Conservation (phyloP, 2,888 invertebrate species). For the Lepidochrysops patricia region DNA sequence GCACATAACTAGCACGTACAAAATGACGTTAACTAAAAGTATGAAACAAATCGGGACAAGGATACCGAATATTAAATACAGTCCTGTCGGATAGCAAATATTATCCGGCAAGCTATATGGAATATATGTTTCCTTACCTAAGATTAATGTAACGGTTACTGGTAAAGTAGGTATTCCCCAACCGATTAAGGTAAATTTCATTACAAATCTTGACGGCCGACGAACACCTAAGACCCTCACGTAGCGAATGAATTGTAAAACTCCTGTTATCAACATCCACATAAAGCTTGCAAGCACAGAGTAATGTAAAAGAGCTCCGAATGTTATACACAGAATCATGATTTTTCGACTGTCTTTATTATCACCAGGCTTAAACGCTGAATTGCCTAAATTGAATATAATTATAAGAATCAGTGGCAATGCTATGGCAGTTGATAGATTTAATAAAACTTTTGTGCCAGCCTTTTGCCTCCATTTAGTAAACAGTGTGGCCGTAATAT, state of each 20-base stretch:
- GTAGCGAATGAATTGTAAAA: conserved; percentile 79
- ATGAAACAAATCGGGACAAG: conserved; percentile 70
- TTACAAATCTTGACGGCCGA: conserved; percentile 75
- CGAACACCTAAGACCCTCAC: conserved; percentile 77
- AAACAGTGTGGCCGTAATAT: conserved; percentile 74
- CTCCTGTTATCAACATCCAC: conserved; percentile 83
- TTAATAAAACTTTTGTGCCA: conserved; percentile 78
- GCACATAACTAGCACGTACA: conserved; percentile 71
- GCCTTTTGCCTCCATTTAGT: conserved; percentile 76
- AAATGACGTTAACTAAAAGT: conserved; percentile 62
- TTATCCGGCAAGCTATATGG: conserved; percentile 33
- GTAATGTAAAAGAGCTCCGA: conserved; percentile 79
- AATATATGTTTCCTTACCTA: conserved; percentile 64
- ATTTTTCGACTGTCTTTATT: conserved; percentile 32
- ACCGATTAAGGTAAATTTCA: conserved; percentile 76
- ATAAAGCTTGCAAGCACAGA: conserved; percentile 79
- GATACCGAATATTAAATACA: conserved; percentile 62
- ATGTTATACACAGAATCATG: conserved; percentile 63
- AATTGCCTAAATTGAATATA: conserved; percentile 47
- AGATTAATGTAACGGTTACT: conserved; percentile 55
- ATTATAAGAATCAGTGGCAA: conserved; percentile 70
- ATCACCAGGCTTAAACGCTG: conserved; percentile 39
- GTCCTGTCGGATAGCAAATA: conserved; percentile 73
- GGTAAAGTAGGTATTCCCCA: conserved; percentile 78
- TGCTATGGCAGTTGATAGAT: conserved; percentile 77